Evolutionary conservation across 2,113 vertebrate species (phyloP).

Genomic region (Cairina moschata): DNA sequence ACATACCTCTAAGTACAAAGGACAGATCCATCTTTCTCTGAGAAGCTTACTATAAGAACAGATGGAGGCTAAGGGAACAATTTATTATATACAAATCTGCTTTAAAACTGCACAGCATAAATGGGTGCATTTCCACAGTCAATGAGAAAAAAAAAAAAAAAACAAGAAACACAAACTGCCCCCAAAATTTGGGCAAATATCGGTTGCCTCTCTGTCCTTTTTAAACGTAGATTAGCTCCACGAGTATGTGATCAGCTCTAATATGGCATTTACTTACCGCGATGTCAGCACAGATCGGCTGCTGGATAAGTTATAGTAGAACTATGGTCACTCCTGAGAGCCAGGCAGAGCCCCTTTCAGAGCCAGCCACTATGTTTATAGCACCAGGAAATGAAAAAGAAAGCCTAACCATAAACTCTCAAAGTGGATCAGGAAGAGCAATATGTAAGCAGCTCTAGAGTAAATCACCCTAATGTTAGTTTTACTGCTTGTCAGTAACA

Average conservation of each 20-base stretch:
- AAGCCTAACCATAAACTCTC: conserved; percentile 43
- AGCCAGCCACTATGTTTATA: conserved; percentile 40
- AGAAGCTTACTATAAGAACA: background rate
- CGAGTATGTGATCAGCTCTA: background rate
- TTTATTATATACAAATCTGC: background rate
- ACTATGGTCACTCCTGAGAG: background rate
- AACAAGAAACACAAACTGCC: background rate
- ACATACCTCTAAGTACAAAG: background rate
- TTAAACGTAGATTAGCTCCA: background rate
- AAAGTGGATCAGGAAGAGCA: conserved; percentile 59
- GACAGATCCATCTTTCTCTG: background rate
- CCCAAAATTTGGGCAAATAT: background rate
- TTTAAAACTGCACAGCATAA: background rate
- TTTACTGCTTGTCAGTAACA: conserved; percentile 55
- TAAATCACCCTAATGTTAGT: conserved; percentile 56
- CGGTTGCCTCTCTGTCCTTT: background rate
- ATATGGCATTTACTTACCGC: background rate
- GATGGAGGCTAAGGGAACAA: background rate
- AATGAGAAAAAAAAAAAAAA: background rate
- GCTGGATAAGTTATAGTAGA: conserved; percentile 24
- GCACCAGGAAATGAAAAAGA: conserved; percentile 61
- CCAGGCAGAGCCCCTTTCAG: conserved; percentile 11
- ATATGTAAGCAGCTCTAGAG: conserved; percentile 57
- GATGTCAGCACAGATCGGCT: conserved; percentile 13
- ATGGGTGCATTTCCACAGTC: background rate